Evolutionary conservation across 2,888 invertebrate species (phyloP), one percentile per base, ranked within the genome.

Genomic region (Chloroclystis v-ata): DNA sequence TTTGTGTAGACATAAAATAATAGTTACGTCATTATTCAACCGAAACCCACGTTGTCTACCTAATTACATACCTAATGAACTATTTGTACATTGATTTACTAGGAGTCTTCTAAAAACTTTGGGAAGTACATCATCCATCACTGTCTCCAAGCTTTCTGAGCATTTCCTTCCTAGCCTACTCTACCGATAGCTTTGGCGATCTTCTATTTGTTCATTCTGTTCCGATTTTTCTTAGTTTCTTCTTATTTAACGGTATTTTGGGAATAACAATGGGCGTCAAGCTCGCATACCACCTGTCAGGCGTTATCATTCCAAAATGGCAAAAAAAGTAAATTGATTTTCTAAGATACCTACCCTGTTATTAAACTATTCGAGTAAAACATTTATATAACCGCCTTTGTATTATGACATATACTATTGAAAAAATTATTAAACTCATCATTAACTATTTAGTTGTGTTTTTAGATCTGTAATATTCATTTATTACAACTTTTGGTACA

Each of bases 121-220:
- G 33, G 13, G 28, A 40, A 37, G 11, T 14, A 14, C 25, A 16
- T 25, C 40, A 41, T 46, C 29, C 35, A 40, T 35, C 35, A 39
- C 9, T 28, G 26, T 28, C 28, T 24, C n/a, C 16, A 33, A 14
- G 32, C 14, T 33, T 33, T 14, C 32, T 16, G 2, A 20, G 20
- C n/a, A n/a, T n/a, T 20, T 20, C 20, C 20, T 20, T 20, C 20
- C 20, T 16, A 10, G 20, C 7, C 35, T 7, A 20, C 20, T 35
- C 20, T 9, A 33, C 32, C 9, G 14, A 16, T 33, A 20, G 20
- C 20, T 35, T 35, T 35, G 10, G 10, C 11, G 16, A 11, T 33
- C 1, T 14, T n/a, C 11, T 35, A 3, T 1, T 4, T 28, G 16
- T 5, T 9, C 14, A 13, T 16, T 33, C 16, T 9, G 30, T 30